Evolutionary conservation across 2,113 vertebrate species (phyloP).

Genomic region (Carettochelys insculpta): DNA sequence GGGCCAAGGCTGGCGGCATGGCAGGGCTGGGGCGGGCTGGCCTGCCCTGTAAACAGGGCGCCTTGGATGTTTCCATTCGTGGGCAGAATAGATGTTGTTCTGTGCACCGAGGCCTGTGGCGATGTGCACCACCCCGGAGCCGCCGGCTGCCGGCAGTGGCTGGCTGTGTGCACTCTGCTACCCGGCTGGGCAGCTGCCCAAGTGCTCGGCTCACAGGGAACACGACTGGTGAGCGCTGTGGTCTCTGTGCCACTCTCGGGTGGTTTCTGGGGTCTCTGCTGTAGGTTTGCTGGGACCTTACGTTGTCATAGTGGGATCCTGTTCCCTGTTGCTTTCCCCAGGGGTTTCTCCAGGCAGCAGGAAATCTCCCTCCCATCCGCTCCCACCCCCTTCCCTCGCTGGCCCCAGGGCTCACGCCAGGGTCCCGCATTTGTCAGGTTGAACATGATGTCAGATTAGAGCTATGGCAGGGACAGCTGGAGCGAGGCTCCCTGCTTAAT

Average conservation of each 20-base stretch:
- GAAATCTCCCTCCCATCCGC: background rate
- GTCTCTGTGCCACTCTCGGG: background rate
- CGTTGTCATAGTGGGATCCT: background rate
- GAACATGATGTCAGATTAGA: constrained; percentile 82
- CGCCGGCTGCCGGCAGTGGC: too few relatives aligned
- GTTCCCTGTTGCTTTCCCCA: background rate
- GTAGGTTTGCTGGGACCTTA: background rate
- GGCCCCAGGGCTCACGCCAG: constrained; percentile 8
- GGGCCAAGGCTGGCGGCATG: too few relatives aligned
- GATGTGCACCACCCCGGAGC: too few relatives aligned
- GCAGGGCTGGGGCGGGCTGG: too few relatives aligned
- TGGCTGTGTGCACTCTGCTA: too few relatives aligned
- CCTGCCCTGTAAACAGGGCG: too few relatives aligned
- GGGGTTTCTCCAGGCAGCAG: background rate
- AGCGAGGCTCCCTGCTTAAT: constrained; percentile 77
- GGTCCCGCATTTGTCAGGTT: constrained; percentile 73
- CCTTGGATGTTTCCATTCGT: too few relatives aligned
- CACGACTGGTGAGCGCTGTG: background rate
- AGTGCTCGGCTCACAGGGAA: too few relatives aligned
- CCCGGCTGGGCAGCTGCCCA: too few relatives aligned
- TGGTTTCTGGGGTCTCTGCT: background rate
- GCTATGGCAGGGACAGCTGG: constrained; percentile 68
- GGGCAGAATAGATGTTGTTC: too few relatives aligned
- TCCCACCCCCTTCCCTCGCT: background rate
- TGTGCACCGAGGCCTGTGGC: too few relatives aligned